A percentile compares a stretch with the other conserved stretches of the same genome.
Evolutionary conservation across 2,113 vertebrate genomes (phyloP).

Genomic region (Sterrhoptilus dennistouni): DNA sequence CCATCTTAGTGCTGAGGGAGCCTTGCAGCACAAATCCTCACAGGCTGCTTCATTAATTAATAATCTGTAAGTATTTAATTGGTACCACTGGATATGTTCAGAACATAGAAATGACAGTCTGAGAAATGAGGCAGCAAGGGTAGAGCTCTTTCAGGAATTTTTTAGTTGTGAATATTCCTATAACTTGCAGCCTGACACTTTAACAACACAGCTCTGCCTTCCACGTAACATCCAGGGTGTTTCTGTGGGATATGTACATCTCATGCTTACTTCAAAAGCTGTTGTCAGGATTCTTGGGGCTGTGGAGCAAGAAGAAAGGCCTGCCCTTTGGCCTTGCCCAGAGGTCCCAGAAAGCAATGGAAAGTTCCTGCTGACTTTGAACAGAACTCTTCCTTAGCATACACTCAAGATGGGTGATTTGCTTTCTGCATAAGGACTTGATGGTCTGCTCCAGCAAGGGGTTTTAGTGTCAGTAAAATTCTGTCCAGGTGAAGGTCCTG

Average conservation of each 20-base stretch:
- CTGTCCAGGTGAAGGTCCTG: not conserved
- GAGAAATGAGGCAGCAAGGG: not conserved
- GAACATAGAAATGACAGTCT: not conserved
- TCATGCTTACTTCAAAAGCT: not conserved
- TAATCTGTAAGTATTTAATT: constrained; percentile 41
- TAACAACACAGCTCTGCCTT: not conserved
- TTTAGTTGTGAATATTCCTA: not conserved
- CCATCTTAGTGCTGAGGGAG: not conserved
- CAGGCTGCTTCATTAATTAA: constrained; percentile 33
- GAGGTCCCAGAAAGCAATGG: not conserved
- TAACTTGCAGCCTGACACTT: not conserved
- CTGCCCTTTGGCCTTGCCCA: not conserved
- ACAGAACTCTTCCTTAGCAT: not conserved
- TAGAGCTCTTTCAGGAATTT: not conserved
- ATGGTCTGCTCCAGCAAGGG: not conserved
- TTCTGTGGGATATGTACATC: not conserved
- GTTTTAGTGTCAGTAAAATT: not conserved
- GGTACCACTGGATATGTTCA: constrained; percentile 24
- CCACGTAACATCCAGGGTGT: not conserved
- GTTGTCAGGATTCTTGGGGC: not conserved
- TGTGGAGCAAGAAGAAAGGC: not conserved
- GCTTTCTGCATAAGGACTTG: not conserved
- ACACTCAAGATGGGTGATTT: not conserved
- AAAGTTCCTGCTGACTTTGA: not conserved
- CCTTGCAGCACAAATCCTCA: not conserved